These are phyloP conservation scores for Fregata magnificens DNA, from an alignment of 2,113 vertebrate species.

Conservation along the genomic window DNA sequence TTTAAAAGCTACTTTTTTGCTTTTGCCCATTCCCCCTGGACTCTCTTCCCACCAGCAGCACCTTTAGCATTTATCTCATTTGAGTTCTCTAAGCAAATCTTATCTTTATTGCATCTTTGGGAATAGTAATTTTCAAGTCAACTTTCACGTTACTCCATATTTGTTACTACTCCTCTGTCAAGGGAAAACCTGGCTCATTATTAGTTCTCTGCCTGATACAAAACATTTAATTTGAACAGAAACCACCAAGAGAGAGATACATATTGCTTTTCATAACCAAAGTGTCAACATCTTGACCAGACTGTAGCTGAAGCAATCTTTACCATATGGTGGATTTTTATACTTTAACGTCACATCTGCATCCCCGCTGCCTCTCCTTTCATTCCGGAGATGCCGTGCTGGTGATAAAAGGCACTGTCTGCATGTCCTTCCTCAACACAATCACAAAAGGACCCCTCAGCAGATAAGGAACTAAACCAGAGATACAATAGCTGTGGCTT, in stretches of 20 bases:
- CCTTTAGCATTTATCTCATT: constrained; percentile 72
- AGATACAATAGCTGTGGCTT: constrained; percentile 60
- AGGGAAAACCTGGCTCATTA: constrained; percentile 72
- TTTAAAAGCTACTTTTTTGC: constrained; percentile 42
- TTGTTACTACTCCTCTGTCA: constrained; percentile 69
- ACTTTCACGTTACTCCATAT: constrained; percentile 75
- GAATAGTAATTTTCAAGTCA: constrained; percentile 77
- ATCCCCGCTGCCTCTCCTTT: constrained; percentile 62
- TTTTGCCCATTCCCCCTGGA: neutral
- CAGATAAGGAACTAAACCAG: constrained; percentile 61
- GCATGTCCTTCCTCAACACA: constrained; percentile 52
- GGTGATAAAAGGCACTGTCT: constrained; percentile 52
- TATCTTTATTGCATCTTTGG: constrained; percentile 74
- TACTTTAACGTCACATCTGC: constrained; percentile 53
- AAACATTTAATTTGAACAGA: constrained; percentile 79
- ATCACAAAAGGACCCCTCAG: constrained; percentile 59
- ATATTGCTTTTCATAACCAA: constrained; percentile 74
- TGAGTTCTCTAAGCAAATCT: constrained; percentile 68
- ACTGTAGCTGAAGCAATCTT: constrained; percentile 61
- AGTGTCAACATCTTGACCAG: constrained; percentile 73
- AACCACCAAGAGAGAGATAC: constrained; percentile 74
- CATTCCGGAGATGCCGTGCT: constrained; percentile 28
- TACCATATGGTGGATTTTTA: constrained; percentile 73
- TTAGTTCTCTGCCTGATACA: constrained; percentile 76
- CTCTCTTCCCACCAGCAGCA: constrained; percentile 58